Evolutionary conservation across 1,140 invertebrate genomes (phyloP), one percentile per base, ranked within the genome.

Genomic region (Metopolophium dirhodum): DNA sequence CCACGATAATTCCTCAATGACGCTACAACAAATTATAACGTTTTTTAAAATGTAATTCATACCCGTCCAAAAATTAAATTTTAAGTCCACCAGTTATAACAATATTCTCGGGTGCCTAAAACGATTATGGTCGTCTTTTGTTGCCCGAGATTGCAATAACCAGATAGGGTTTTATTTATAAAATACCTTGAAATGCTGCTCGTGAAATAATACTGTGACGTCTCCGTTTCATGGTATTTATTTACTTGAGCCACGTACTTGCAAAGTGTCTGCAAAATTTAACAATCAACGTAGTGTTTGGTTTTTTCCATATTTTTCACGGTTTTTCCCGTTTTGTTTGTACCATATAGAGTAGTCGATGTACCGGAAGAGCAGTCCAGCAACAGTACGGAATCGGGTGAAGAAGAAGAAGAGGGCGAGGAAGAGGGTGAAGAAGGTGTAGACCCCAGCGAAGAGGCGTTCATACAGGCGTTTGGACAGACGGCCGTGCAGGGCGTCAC

Each of bases 401-500:
- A 45, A 11, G 91, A 83, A 35, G 90, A 85, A 51, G 90, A 85
- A 51, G 77, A 37, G n/a, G 7, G 45, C 8, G 91, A 85, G n/a
- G 91, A 85, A 41, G 90, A 91, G 30, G 54, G 54, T 41, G 90
- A 91, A 26, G 90, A 91, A 37, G 90, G 45, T 45, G 47, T 47
- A 49, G 90, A 82, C 41, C 30, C 90, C 30, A 82, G 45, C 18
- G 90, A 92, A 83, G 91, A 93, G 1, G 91, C 68, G 37, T 4
- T 93, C 22, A 93, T 93, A 20, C 91, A 93, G 7, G 91, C 77
- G 18, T 93, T 93, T 26, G 91, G 82, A 26, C n/a, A 85, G 23
- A 93, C 91, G 20, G 91, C 91, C 35, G 91, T 93, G 26, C 91
- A 93, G n/a, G 91, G 91, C 9, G 82, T 93, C 47, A 93, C 82